phyloP scores from a whole-genome alignment of 2,888 invertebrate species.

The Calameuta pallipes region DNA sequence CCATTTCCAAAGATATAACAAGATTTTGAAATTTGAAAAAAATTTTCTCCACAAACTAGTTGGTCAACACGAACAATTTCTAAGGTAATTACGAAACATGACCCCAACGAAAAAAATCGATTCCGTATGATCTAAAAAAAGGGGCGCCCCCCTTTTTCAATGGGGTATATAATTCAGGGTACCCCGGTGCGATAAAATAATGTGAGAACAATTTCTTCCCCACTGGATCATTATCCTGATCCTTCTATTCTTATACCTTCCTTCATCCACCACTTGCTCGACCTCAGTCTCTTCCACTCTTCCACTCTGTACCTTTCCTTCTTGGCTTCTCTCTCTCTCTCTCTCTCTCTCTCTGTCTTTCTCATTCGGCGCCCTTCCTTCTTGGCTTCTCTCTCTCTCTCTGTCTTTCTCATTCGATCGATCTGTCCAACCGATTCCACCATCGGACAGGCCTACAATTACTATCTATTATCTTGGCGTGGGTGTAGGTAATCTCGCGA shows the following conservation, averaged over 20 bases:
- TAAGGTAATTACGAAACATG: no score
- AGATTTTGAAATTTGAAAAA: no score
- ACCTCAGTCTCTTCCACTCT: slow-evolving; percentile 27
- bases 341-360: slow-evolving; percentile 20
- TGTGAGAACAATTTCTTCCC: slow-evolving; percentile 63
- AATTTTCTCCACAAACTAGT: no score
- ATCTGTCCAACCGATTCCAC: slow-evolving; percentile 58
- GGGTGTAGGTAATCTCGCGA: slow-evolving; percentile 60
- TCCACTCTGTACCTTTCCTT: slow-evolving; percentile 35
- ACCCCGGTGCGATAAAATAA: slow-evolving; percentile 61
- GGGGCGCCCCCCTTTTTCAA: slow-evolving; percentile 14
- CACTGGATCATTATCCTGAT: slow-evolving; percentile 57
- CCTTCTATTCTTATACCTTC: not conserved
- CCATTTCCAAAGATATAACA: no score
- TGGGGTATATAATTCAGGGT: slow-evolving; percentile 25
- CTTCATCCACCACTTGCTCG: slow-evolving; percentile 13
- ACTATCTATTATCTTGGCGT: slow-evolving; percentile 55
- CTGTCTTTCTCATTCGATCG: slow-evolving; percentile 40
- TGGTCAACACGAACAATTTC: no score
- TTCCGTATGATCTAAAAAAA: not conserved
- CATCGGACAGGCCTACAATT: slow-evolving; percentile 52
- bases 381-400: slow-evolving; percentile 19
- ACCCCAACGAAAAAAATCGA: no score
- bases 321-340: slow-evolving; percentile 15
- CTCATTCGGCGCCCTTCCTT: slow-evolving; percentile 31